Base-by-base conservation (phyloP, 2,113 vertebrate genomes). In the Dasyornis broadbenti region DNA sequence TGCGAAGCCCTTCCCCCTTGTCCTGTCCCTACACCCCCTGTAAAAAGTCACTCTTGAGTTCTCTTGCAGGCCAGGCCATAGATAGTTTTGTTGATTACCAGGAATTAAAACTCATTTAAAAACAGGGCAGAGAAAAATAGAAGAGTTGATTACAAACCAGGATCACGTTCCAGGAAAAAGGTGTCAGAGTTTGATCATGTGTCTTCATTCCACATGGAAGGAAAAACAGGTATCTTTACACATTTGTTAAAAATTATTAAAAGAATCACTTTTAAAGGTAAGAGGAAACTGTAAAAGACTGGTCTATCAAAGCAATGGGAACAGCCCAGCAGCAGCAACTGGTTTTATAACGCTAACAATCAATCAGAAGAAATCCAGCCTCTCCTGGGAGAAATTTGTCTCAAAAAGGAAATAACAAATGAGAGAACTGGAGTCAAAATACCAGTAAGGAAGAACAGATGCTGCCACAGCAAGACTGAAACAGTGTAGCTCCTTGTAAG, bases 351-450 rank as follows among this genome's bases (percentile, higher is more conserved):
- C 12, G 24, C 44, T 26, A 85, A 85, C 0, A 0, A 80, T 88
- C 84, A 72, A 65, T 31, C 84, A 88, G 54, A 91, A 82, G 63
- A 93, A 93, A 94, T 64, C 47, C 68, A 93, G 69, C 42, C 80
- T 83, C 66, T 89, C 61, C 52, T 63, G 78, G 82, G 79, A 79
- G 15, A 75, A 92, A 82, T 82, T 65, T 69, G 21, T 76, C 66
- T 89, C 80, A 82, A 83, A 95, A 91, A 90, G 87, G 47, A 81
- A 91, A 60, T 20, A 88, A 80, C 42, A 73, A 82, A 73, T 33
- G 35, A 90, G 50, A 85, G 28, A 89, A 89, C 44, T 60, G 65
- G 53, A 94, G 73, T 82, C 10, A 13, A 82, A 94, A 85, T 76
- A 75, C 28, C 66, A 69, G 28, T 72, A 79, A 72, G 57, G 81